Base-by-base conservation (phyloP, 35 echinoderm and acorn worm species). In the Diadema setosum region DNA sequence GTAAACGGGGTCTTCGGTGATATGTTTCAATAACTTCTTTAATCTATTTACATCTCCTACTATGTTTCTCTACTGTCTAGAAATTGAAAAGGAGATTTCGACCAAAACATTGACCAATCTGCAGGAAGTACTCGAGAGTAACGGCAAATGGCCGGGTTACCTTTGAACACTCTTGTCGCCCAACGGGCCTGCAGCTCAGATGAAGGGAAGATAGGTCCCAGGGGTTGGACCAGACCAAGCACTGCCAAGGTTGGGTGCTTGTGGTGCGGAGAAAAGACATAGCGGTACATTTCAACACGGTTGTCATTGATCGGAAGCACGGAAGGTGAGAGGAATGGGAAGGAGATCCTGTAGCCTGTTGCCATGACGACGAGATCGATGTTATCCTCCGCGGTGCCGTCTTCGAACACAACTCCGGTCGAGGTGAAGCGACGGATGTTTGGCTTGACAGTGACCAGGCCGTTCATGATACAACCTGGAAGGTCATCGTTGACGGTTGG, bases 351-450 rank as follows among this genome's bases (percentile, higher is more conserved):
- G 83, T 97, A 97, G 2, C 95, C 95, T 4, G 95, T 97, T 1
- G 95, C 95, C 45, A 90, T 18, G 58, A 97, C 70, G 36, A 97
- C 95, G 15, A 63, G 17, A 70, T 97, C 95, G n/a, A 97, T 86
- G 46, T 96, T 67, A 17, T 92, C 90, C 59, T 90, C 87, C 35
- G 20, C 27, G 15, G 95, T 87, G 14, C 95, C 95, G 59, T 97
- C 95, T 64, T 84, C 95, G 90, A 97, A 97, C 44, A 87, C 91
- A 7, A 97, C 82, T 0, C 91, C 87, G 24, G 45, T 91, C 30
- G 82, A 59, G 12, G 84, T 93, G 52, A 97, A 97, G 5, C 80
- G 80, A 25, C 83, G 82, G 36, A 97, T 57, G 65, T 94, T 88
- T 12, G 86, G 59, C 46, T 93, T 97, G 34, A 93, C 27, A 12